These are phyloP conservation scores for Diachasmimorpha longicaudata DNA, from an alignment of 1,140 invertebrate genomes.

Conservation along the genomic window DNA sequence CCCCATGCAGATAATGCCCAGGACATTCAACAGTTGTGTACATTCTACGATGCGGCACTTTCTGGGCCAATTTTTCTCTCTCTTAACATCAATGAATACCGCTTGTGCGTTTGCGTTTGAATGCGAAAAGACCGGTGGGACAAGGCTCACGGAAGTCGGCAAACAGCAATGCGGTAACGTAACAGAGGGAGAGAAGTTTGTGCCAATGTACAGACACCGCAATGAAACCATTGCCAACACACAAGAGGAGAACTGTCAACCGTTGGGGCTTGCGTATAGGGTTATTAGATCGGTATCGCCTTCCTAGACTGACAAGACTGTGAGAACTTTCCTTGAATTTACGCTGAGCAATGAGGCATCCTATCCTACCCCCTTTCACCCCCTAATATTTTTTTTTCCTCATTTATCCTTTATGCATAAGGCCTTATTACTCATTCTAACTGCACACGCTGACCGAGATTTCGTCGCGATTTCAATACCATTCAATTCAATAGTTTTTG, in stretches of 20 bases:
- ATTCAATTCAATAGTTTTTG: background rate
- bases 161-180: background rate
- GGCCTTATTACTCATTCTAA: conserved; percentile 11
- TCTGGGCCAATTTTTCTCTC: conserved; percentile 29
- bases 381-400: background rate
- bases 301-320: conserved; percentile 22
- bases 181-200: background rate
- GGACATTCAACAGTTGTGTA: conserved; percentile 16
- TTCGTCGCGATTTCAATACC: background rate
- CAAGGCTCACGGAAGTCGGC: conserved; percentile 26
- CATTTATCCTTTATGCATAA: background rate
- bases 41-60: conserved; percentile 10
- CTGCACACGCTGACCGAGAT: conserved; percentile 24
- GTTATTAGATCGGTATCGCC: conserved; percentile 31
- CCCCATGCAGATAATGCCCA: conserved; percentile 19
- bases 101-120: conserved; percentile 13
- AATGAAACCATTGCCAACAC: conserved; percentile 12
- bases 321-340: conserved; percentile 25
- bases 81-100: conserved; percentile 27
- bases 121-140: conserved; percentile 11
- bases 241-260: conserved; percentile 22
- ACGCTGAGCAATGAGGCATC: conserved; percentile 24
- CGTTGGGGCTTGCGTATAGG: conserved; percentile 22
- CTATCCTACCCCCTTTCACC: background rate
- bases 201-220: background rate